Conservation (phyloP, 2,113 vertebrate species). For the Xerus inauris region DNA sequence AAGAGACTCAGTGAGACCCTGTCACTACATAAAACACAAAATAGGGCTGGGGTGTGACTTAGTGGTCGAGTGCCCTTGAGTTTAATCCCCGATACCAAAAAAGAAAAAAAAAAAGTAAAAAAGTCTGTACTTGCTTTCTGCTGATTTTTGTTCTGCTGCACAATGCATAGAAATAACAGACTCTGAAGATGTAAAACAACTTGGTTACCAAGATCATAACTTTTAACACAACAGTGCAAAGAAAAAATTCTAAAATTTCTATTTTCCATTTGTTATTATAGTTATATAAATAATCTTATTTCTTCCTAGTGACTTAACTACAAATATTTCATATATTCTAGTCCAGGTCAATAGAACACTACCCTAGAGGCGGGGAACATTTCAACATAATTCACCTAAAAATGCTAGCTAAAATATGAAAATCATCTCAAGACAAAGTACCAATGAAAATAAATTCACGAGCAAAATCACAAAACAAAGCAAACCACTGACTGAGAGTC, state of each 20-base stretch:
- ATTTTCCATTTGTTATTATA: conserved; percentile 5
- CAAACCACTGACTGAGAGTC: not conserved
- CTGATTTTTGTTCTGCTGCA: conserved; percentile 69
- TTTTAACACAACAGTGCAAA: conserved; percentile 24
- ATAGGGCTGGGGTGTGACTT: too few species aligned
- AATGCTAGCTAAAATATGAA: conserved; percentile 33
- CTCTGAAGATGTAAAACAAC: conserved; percentile 13
- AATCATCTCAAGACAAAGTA: conserved; percentile 22
- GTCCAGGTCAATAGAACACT: not conserved
- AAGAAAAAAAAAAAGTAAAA: conserved; percentile 71
- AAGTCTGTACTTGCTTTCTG: conserved; percentile 66
- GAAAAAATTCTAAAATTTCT: conserved; percentile 46
- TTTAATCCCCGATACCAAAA: too few species aligned
- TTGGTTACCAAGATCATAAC: conserved; percentile 23
- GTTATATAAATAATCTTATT: conserved; percentile 11
- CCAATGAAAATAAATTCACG: not conserved
- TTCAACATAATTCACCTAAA: not conserved
- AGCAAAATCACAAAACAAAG: conserved; percentile 48
- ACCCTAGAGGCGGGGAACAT: not conserved
- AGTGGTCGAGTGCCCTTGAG: too few species aligned
- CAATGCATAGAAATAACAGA: conserved; percentile 57
- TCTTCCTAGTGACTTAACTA: conserved; percentile 12
- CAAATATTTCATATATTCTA: not conserved
- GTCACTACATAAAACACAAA: too few species aligned
- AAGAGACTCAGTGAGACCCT: too few species aligned